Conservation (phyloP, 2,113 vertebrate species). For the Saccopteryx bilineata region DNA sequence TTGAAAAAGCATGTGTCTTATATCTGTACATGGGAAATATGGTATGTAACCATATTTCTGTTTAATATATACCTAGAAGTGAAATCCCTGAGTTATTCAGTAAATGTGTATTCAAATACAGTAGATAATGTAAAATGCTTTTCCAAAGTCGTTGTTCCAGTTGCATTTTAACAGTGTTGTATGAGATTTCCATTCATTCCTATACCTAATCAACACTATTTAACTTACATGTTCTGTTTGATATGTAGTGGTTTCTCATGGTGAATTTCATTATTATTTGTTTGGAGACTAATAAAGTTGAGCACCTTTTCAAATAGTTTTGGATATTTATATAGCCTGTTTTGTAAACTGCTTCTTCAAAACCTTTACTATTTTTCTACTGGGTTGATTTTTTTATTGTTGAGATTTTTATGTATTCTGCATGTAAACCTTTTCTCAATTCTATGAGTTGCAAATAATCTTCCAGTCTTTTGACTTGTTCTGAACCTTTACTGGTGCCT, state of each 20-base stretch:
- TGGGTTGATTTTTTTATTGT: not conserved
- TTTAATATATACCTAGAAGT: not conserved
- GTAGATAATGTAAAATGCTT: not conserved
- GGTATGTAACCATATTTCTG: not conserved
- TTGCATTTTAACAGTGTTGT: not conserved
- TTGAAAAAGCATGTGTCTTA: too few relatives aligned
- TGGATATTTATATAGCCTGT: not conserved
- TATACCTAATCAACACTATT: not conserved
- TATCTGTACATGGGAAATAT: too few relatives aligned
- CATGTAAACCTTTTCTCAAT: not conserved
- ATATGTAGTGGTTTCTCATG: not conserved
- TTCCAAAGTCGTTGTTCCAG: not conserved
- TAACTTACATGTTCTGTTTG: not conserved
- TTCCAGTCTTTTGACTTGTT: not conserved
- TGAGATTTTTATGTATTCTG: not conserved
- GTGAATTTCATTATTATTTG: not conserved
- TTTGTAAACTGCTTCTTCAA: not conserved
- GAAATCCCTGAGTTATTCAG: not conserved
- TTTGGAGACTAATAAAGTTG: not conserved
- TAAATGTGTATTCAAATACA: not conserved
- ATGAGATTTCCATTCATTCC: not conserved
- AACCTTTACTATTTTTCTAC: not conserved
- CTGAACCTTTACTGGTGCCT: not conserved
- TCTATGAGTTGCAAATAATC: not conserved
- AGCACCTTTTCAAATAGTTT: not conserved